Base-by-base conservation (phyloP, 92 coral and sea anemone genomes). In the Siderastrea radians region DNA sequence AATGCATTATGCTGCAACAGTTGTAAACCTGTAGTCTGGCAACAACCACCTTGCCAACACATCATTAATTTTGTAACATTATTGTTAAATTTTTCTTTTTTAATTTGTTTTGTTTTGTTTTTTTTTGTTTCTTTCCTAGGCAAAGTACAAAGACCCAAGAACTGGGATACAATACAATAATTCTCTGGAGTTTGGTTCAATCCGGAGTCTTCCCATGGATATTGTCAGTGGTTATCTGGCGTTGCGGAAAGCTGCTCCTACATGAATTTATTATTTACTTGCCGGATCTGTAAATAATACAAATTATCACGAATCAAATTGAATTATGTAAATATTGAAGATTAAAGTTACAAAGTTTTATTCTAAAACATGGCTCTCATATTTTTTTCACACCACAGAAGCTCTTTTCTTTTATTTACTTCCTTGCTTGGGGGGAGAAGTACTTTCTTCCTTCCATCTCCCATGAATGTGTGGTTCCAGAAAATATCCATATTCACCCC, bases 101-200 rank as follows among this genome's bases (percentile, higher is more conserved):
- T n/a, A n/a, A n/a, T n/a, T n/a, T n/a, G n/a, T n/a, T 26, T 26
- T 26, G 38, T 0, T 26, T 26, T 26, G 38, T 26, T 26, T 76
- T 57, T 55, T 82, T 78, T 44, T 11, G 61, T 87, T 6, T 59
- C 49, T 13, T 64, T 88, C 84, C 46, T 76, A 97, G 99, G 98
- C 99, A 12, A 97, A 97, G 72, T 97, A 97, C 91, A 97, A 97
- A 81, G 99, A 97, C 82, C 99, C 99, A 43, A 93, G 98, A 80
- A 97, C 99, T 55, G 96, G 98, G 49, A 91, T 97, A 44, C 94
- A 91, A 16, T 97, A 95, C 86, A 92, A 95, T 90, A 96, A 91
- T 66, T 87, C 98, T 0, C 78, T 93, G 81, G 99, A 97, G 89
- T 97, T 97, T 77, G 88, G 94, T 12, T 95, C 99, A 46, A 93